Evolutionary conservation across 1,140 invertebrate genomes (phyloP), one percentile per base, ranked within the genome.

Genomic region (Drosophila eugracilis): DNA sequence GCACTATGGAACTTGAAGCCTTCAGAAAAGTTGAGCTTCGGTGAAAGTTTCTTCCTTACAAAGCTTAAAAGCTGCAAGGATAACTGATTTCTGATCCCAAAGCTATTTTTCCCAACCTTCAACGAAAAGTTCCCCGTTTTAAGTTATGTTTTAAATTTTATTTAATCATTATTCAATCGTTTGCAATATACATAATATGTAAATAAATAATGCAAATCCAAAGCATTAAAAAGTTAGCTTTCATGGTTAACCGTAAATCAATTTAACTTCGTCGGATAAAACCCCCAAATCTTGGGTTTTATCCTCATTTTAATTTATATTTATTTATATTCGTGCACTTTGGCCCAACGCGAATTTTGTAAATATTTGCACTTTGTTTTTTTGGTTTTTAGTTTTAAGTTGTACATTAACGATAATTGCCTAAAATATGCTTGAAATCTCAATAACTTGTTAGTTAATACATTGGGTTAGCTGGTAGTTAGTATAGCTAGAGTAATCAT

Each of bases 141-240:
- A 22, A 26, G 28, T 65, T 44, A 10, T 65, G 22, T 50, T 44
- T 72, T 60, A 45, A 52, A 45, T 72, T 72, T 66, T 72, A 72
- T 72, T 72, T 52, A 72, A 52, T 52, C 32, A 26, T 72, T 50
- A 72, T 72, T 72, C 37, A 72, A 72, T 72, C 10, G 28, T 65
- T 66, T 67, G 15, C 22, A 67, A 52, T 65, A 50, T 66, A 65
- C 26, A 32, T 67, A 77, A 74, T 77, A 70, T 72, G 65, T 75
- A 65, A 75, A 53, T 74, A 85, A 85, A 86, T 57, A 81, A 86
- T 86, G 81, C 81, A 86, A 88, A 81, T 86, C 77, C 69, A 86
- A 85, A 86, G 81, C 81, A 86, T 86, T 77, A 55, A 85, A 85
- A 88, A 74, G 63, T 86, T 52, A 72, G 69, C 70, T 59, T 48